These are phyloP conservation scores for Limnothrissa miodon DNA, from an alignment of 2,113 vertebrate genomes.

Conservation along the genomic window DNA sequence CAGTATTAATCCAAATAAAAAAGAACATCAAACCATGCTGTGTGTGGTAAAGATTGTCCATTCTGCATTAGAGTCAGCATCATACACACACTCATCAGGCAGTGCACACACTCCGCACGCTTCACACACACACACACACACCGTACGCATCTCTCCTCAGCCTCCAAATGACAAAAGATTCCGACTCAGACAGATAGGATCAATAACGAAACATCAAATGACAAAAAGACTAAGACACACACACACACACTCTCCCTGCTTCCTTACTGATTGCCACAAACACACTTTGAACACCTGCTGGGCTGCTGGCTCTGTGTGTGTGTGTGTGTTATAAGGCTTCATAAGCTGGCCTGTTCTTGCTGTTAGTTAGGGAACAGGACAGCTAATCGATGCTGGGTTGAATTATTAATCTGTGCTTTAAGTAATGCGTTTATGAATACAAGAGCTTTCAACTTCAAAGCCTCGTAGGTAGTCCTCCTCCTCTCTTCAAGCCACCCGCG, in stretches of 20 bases:
- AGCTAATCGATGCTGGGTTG: slow-evolving; percentile 77
- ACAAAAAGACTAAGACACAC: slow-evolving; percentile 52
- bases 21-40: background rate
- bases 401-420: slow-evolving; percentile 78
- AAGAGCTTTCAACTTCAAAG: slow-evolving; percentile 72
- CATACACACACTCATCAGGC: background rate
- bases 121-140: background rate
- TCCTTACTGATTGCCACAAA: background rate
- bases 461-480: slow-evolving; percentile 44
- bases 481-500: slow-evolving; percentile 34
- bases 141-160: background rate
- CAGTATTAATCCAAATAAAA: background rate
- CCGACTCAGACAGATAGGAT: slow-evolving; percentile 10
- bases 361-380: slow-evolving; percentile 68
- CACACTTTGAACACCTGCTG: background rate
- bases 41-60: background rate
- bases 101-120: background rate
- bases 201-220: slow-evolving; percentile 37
- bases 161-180: background rate
- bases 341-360: background rate
- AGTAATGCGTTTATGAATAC: slow-evolving; percentile 78
- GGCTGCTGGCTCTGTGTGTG: background rate
- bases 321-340: slow-evolving; percentile 7
- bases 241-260: too few species aligned
- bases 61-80: background rate